Percentiles rank a stretch among this genome's conserved stretches.
Conservation (phyloP, 2,797 vertebrate species). For the Megalops cyprinoides region DNA sequence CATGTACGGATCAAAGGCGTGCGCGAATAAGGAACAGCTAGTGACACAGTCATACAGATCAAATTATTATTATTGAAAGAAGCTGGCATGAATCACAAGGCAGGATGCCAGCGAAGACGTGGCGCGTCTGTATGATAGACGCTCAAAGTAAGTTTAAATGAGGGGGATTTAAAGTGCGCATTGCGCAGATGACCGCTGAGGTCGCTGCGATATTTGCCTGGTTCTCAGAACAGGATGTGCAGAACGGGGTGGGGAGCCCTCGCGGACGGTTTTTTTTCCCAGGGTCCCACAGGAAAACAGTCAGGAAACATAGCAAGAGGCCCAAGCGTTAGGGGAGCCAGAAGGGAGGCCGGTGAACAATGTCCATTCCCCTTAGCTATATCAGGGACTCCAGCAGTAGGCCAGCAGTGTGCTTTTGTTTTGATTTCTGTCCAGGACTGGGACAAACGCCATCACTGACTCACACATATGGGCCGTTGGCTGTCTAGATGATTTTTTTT, state of each 20-base stretch:
- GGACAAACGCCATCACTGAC: slow-evolving; percentile 66
- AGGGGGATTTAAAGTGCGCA: background rate
- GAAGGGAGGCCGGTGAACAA: slow-evolving; percentile 47
- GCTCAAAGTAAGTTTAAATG: too few relatives aligned
- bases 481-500: slow-evolving; percentile 50
- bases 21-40: background rate
- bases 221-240: slow-evolving; percentile 39
- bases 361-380: slow-evolving; percentile 44
- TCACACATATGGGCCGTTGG: slow-evolving; percentile 59
- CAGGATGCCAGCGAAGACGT: slow-evolving; percentile 1
- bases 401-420: slow-evolving; percentile 51
- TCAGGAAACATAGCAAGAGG: slow-evolving; percentile 66
- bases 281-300: slow-evolving; percentile 68
- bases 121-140: background rate
- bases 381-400: slow-evolving; percentile 18
- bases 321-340: slow-evolving; percentile 42
- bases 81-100: background rate
- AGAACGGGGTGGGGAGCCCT: slow-evolving; percentile 52
- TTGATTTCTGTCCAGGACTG: slow-evolving; percentile 61
- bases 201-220: slow-evolving; percentile 26
- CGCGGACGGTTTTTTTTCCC: slow-evolving; percentile 65
- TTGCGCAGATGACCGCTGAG: background rate
- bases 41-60: background rate
- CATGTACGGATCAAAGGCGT: background rate
- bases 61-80: background rate